These are phyloP conservation scores for Archilochus colubris DNA, from an alignment of 2,113 vertebrate genomes.

Conservation along the genomic window DNA sequence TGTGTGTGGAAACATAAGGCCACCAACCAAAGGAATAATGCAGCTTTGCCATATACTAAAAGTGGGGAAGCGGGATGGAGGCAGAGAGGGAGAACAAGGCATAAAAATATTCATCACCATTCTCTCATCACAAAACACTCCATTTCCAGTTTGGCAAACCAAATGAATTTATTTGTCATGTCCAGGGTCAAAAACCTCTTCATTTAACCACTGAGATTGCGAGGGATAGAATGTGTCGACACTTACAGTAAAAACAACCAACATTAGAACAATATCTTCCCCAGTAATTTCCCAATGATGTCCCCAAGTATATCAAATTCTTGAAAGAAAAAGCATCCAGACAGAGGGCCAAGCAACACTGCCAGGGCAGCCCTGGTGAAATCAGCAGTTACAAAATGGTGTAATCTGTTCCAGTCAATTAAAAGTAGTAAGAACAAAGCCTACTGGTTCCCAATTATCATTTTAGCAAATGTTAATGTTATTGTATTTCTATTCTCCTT, in stretches of 20 bases:
- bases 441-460: neutral
- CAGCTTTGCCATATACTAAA: accelerated
- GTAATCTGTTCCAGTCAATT: neutral
- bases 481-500: neutral
- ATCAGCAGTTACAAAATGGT: neutral
- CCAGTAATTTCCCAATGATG: neutral
- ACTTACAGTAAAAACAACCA: neutral
- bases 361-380: neutral
- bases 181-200: constrained; percentile 20
- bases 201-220: neutral
- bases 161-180: constrained; percentile 29
- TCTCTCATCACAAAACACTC: constrained; percentile 25
- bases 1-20: neutral
- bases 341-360: neutral
- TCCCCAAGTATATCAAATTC: neutral
- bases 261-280: neutral
- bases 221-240: constrained; percentile 27
- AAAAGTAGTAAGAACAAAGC: neutral
- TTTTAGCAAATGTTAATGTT: neutral
- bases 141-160: constrained; percentile 39
- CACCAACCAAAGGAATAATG: neutral
- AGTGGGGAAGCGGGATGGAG: neutral
- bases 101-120: neutral
- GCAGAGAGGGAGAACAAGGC: neutral
- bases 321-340: neutral